Base-by-base conservation (phyloP, 2,797 vertebrate species). In the Enteromius viviparus region DNA sequence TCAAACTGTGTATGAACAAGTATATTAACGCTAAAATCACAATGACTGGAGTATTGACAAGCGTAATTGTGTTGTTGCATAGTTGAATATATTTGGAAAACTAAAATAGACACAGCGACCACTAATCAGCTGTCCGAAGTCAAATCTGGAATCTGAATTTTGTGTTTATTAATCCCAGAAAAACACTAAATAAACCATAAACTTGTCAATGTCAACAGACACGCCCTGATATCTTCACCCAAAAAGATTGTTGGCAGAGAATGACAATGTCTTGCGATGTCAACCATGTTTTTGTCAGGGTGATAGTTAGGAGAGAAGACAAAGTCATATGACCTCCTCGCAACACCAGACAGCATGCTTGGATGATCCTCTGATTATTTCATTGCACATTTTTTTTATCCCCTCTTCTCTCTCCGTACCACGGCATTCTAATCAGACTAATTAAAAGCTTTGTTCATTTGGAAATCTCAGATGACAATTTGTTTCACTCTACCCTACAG, bases 381-480 rank as follows among this genome's bases (percentile, higher is more conserved):
- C 92, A 92, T 96, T 90, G 95, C 91, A 88, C 88, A 88, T 91
- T 92, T 93, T 93, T 90, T 74, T 76, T 45, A 45, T 42, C 78
- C 69, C 71, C 26, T 80, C 70, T 70, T 89, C 89, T 89, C 90
- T 91, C 87, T 90, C 91, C 91, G 89, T 91, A 90, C 92, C 91
- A 90, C 89, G 93, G 95, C 93, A 96, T 96, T 94, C 95, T 97
- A 97, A 98, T 98, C 96, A 98, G 97, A 96, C 96, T 99, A 98
- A 99, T 99, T 99, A 98, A 98, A 97, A 97, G 96, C 96, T 96
- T 96, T 95, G 96, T 96, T 98, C 97, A 96, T 97, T 96, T 96
- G 95, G 95, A 97, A 98, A 96, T 95, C 96, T 97, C 97, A 92
- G 95, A 97, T 96, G 97, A 97, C 96, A 97, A 98, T 98, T 97